Conservation (phyloP, 2,888 invertebrate species). For the Eristalis intricaria region DNA sequence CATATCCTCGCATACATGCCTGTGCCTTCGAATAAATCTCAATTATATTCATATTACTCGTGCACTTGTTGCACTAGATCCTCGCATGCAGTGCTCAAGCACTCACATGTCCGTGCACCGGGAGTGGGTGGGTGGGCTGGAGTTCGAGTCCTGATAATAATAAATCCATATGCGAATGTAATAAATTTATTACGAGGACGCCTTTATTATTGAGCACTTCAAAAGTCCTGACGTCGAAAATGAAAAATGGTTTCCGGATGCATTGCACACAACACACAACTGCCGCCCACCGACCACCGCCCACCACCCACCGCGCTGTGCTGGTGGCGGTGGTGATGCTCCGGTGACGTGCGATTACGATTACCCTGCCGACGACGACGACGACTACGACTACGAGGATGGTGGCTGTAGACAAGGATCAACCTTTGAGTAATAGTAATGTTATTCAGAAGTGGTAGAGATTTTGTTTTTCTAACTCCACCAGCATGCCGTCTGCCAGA, state of each 20-base stretch:
- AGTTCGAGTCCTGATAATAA: slow-evolving; percentile 5
- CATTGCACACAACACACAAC: slow-evolving; percentile 22
- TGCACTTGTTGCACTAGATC: slow-evolving; percentile 54
- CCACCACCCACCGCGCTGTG: neutral
- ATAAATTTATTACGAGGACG: slow-evolving; percentile 66
- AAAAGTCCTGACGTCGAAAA: slow-evolving; percentile 48
- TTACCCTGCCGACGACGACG: slow-evolving; percentile 17
- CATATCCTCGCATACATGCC: neutral
- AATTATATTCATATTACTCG: slow-evolving; percentile 51
- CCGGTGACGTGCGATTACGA: neutral
- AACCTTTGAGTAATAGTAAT: slow-evolving; percentile 63
- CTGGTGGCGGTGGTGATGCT: neutral
- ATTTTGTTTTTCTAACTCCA: slow-evolving; percentile 50
- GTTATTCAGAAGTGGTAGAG: slow-evolving; percentile 54
- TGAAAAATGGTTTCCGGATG: slow-evolving; percentile 68
- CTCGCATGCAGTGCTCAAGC: slow-evolving; percentile 2
- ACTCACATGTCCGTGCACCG: neutral
- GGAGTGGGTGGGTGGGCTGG: neutral
- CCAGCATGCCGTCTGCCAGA: slow-evolving; percentile 3
- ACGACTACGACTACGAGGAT: slow-evolving; percentile 41
- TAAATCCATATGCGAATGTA: slow-evolving; percentile 62
- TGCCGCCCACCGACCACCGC: neutral
- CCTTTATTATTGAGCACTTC: slow-evolving; percentile 65
- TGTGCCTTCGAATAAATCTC: slow-evolving; percentile 39
- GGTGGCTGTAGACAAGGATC: slow-evolving; percentile 60